Conservation (phyloP, 2,113 vertebrate genomes). For the Trochalopteron elliotii region DNA sequence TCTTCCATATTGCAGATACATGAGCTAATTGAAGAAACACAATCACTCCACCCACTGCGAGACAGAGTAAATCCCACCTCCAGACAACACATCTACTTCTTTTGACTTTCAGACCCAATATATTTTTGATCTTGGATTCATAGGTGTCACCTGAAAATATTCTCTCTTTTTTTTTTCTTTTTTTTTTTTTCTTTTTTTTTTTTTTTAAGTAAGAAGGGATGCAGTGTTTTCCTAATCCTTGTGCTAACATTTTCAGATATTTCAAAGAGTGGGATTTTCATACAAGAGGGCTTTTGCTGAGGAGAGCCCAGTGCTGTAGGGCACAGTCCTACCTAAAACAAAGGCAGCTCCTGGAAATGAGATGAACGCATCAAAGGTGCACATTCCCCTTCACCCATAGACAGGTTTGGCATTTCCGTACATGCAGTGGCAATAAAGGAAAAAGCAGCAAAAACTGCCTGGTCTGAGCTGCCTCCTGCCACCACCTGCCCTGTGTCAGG, state of each 20-base stretch:
- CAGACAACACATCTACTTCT: too few relatives aligned
- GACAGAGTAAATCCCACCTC: neutral
- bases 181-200: too few relatives aligned
- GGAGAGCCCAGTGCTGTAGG: neutral
- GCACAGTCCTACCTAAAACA: neutral
- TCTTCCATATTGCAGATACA: neutral
- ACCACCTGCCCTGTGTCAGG: neutral
- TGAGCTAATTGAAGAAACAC: neutral
- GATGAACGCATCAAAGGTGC: neutral
- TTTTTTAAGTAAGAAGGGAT: neutral
- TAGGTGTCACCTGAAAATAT: too few relatives aligned
- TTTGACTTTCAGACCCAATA: too few relatives aligned
- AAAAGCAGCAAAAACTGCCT: neutral
- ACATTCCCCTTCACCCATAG: neutral
- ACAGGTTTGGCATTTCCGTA: neutral
- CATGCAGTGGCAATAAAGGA: fast-evolving
- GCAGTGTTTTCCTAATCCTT: neutral
- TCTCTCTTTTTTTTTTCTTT: too few relatives aligned
- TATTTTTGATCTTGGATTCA: too few relatives aligned
- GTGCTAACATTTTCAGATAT: neutral
- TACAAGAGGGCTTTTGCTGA: neutral
- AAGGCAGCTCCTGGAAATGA: neutral
- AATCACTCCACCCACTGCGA: neutral
- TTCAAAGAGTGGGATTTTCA: neutral
- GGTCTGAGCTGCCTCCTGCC: neutral